These are phyloP conservation scores for Crocuta crocuta DNA, from an alignment of 2,113 vertebrate species.

Conservation along the genomic window DNA sequence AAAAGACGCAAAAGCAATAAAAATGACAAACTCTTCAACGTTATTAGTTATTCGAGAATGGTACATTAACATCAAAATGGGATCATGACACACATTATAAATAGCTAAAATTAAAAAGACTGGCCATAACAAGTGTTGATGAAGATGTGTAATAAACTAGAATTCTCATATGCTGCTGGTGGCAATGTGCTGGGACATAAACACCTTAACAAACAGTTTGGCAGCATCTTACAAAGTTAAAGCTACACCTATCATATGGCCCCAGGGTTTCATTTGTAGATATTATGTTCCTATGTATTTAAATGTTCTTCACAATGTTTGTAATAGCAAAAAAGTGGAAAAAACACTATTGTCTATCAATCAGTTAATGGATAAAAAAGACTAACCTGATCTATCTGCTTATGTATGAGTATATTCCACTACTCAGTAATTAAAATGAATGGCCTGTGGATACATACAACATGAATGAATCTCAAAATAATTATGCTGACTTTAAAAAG, in stretches of 20 bases:
- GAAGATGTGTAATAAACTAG: neutral
- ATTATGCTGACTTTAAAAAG: neutral
- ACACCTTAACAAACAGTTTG: neutral
- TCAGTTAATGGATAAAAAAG: neutral
- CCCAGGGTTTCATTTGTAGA: neutral
- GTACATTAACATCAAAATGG: neutral
- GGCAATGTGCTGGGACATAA: neutral
- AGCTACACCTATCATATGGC: neutral
- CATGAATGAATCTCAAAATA: neutral
- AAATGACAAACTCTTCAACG: neutral
- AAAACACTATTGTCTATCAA: neutral
- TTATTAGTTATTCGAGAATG: neutral
- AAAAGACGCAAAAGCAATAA: neutral
- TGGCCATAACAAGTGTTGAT: neutral
- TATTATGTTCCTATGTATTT: neutral
- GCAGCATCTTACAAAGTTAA: neutral
- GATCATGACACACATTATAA: neutral
- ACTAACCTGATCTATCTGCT: neutral
- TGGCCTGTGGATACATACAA: neutral
- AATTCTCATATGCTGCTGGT: neutral
- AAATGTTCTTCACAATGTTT: neutral
- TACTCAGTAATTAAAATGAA: neutral
- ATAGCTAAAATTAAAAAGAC: neutral
- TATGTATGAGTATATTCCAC: neutral
- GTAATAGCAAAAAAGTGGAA: neutral